Percentiles rank a stretch among this genome's conserved stretches.
Conservation (phyloP, 2,888 invertebrate species). For the Caradrina clavipalpis region DNA sequence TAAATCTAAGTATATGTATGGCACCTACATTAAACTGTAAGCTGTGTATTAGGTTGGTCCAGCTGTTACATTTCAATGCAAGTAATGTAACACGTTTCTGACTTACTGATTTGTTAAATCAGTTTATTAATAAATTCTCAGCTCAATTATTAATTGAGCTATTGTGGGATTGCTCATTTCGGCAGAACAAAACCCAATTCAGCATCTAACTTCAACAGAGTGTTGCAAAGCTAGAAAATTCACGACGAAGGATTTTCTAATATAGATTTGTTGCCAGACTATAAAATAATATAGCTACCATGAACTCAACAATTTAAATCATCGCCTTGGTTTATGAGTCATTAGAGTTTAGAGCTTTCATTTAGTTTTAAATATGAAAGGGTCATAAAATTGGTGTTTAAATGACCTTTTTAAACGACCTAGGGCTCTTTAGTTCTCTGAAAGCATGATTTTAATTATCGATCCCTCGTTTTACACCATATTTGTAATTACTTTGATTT, state of each 20-base stretch:
- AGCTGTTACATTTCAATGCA: no score
- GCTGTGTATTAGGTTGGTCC: no score
- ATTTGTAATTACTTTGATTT: not conserved
- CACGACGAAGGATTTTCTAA: not conserved
- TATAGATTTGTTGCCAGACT: conserved; percentile 20
- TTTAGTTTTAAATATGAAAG: conserved; percentile 8
- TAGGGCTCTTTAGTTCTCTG: not conserved
- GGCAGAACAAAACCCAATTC: no score
- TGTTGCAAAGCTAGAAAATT: not conserved
- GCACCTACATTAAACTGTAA: no score
- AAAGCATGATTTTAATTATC: conserved; percentile 11
- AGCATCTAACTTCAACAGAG: no score
- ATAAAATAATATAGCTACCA: not conserved
- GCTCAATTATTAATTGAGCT: no score
- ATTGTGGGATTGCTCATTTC: no score
- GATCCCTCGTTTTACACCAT: not conserved
- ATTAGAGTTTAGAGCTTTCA: conserved; percentile 17
- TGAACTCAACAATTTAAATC: conserved; percentile 20
- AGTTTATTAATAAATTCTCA: no score
- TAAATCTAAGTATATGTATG: no score
- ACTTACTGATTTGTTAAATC: no score
- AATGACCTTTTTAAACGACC: not conserved
- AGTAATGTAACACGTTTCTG: no score
- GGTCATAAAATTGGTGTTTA: not conserved
- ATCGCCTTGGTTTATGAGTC: conserved; percentile 14